These are phyloP conservation scores for Pachyramphus minor DNA, from an alignment of 2,113 vertebrate genomes.

Conservation along the genomic window DNA sequence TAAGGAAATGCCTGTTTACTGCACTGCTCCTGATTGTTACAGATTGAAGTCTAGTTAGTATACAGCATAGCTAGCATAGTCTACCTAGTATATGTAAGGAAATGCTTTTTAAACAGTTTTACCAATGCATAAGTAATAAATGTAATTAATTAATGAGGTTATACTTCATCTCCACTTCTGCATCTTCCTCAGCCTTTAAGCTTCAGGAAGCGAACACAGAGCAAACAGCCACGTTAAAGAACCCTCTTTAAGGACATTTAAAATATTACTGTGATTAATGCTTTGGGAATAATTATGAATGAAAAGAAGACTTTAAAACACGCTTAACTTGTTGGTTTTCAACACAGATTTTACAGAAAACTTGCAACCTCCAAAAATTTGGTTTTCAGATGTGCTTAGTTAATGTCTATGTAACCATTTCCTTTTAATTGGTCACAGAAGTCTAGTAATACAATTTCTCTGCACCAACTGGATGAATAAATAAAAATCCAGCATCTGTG, in stretches of 20 bases:
- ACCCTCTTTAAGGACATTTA: not conserved
- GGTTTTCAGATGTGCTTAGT: not conserved
- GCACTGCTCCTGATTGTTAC: not conserved
- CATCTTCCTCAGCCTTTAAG: not conserved
- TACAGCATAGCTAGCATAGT: not conserved
- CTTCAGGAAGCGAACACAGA: not conserved
- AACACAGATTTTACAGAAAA: not conserved
- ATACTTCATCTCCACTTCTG: not conserved
- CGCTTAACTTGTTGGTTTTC: not conserved
- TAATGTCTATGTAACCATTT: not conserved
- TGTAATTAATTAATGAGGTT: not conserved
- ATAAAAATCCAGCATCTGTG: not conserved
- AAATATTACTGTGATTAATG: not conserved
- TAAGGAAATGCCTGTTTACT: constrained; percentile 22
- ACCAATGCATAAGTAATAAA: not conserved
- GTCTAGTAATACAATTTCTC: not conserved
- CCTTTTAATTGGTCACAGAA: constrained; percentile 14
- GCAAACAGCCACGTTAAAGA: not conserved
- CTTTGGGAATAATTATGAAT: not conserved
- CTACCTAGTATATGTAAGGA: not conserved
- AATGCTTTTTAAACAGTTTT: not conserved
- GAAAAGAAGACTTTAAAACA: not conserved
- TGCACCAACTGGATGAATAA: not conserved
- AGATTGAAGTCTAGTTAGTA: not conserved
- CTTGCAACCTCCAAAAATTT: not conserved